Percentiles rank a stretch among this genome's conserved stretches.
These are phyloP conservation scores for Macrosiphum euphorbiae DNA, from an alignment of 2,888 invertebrate genomes.

Conservation along the genomic window DNA sequence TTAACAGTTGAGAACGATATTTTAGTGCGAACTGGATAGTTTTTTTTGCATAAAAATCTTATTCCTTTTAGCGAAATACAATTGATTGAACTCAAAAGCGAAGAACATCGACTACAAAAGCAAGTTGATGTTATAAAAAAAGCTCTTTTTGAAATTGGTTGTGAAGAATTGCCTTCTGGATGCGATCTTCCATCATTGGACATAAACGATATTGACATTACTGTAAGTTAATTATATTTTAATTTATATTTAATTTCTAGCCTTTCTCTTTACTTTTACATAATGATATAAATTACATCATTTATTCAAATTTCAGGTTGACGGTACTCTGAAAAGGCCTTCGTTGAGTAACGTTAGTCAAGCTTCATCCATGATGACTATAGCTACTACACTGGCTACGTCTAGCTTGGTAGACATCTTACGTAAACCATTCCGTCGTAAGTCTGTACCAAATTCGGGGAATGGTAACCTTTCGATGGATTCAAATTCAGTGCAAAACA, in stretches of 20 bases:
- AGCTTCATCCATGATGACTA: slow-evolving; percentile 60
- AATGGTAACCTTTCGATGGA: slow-evolving; percentile 52
- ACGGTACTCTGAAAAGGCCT: slow-evolving; percentile 66
- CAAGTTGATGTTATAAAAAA: slow-evolving; percentile 87
- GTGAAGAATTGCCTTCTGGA: slow-evolving; percentile 88
- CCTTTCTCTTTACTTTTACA: neutral
- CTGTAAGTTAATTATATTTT: slow-evolving; percentile 36
- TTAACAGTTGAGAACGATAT: slow-evolving; percentile 12
- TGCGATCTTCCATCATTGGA: slow-evolving; percentile 79
- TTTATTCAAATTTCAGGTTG: slow-evolving; percentile 57
- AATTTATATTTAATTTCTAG: neutral
- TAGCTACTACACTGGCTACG: slow-evolving; percentile 64
- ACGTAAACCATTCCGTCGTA: slow-evolving; percentile 79
- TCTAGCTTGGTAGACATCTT: slow-evolving; percentile 76
- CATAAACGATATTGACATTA: slow-evolving; percentile 60
- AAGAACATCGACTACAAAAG: slow-evolving; percentile 85
- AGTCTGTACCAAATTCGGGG: slow-evolving; percentile 71
- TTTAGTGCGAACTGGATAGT: slow-evolving; percentile 4
- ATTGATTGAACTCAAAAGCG: slow-evolving; percentile 83
- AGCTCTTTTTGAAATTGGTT: slow-evolving; percentile 88
- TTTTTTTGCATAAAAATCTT: neutral
- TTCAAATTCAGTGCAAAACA: slow-evolving; percentile 43
- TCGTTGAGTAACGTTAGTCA: slow-evolving; percentile 65
- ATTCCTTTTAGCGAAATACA: slow-evolving; percentile 71
- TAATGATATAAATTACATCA: neutral